A percentile compares a stretch with the other conserved stretches of the same genome.
Conservation (phyloP, 2,113 vertebrate genomes). For the Hemichromis elongatus region DNA sequence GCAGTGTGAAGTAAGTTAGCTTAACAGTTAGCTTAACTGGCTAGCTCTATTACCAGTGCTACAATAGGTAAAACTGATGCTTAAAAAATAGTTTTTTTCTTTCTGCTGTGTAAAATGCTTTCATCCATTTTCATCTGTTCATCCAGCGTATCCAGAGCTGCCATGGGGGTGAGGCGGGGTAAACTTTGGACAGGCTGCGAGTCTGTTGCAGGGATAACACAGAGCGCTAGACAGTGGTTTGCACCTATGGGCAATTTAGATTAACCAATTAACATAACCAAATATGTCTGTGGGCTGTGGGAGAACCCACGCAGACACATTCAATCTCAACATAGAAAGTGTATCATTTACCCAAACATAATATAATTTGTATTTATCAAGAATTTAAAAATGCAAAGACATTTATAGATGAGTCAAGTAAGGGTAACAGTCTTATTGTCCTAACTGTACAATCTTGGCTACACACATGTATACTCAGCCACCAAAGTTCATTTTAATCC, state of each 20-base stretch:
- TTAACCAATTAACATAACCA: neutral
- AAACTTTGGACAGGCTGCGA: neutral
- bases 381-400: neutral
- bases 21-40: no score
- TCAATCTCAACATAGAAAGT: neutral
- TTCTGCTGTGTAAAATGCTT: neutral
- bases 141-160: neutral
- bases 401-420: neutral
- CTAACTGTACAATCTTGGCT: neutral
- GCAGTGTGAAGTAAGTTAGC: no score
- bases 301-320: neutral
- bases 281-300: neutral
- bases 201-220: neutral
- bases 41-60: neutral
- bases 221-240: accelerated
- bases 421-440: neutral
- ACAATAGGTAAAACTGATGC: neutral
- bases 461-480: neutral
- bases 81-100: neutral
- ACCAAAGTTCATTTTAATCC: neutral
- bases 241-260: neutral
- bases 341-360: neutral
- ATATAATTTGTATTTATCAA: neutral
- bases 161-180: neutral
- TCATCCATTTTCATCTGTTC: neutral